Conservation (phyloP, 92 coral and sea anemone genomes). For the Heteractis magnifica region DNA sequence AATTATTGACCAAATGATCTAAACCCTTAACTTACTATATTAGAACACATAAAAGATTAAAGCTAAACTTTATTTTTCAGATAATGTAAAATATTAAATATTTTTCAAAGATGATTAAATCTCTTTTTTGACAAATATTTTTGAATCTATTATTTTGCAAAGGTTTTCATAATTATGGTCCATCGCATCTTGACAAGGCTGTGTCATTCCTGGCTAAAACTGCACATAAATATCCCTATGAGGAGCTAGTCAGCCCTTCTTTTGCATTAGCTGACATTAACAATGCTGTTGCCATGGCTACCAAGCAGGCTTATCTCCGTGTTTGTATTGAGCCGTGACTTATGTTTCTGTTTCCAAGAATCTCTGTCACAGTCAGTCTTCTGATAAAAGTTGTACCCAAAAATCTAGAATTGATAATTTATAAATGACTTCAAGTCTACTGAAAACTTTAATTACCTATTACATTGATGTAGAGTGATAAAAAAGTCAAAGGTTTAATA, state of each 20-base stretch:
- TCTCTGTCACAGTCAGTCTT: not conserved
- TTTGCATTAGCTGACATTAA: constrained; percentile 64
- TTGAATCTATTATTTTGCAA: not conserved
- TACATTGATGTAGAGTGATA: too few relatives aligned
- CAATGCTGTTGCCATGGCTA: constrained; percentile 68
- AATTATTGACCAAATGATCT: not conserved
- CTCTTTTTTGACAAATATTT: not conserved
- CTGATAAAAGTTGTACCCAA: too few relatives aligned
- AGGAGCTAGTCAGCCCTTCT: constrained; percentile 65
- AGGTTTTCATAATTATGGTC: constrained; percentile 95
- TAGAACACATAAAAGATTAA: too few relatives aligned
- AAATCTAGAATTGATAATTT: too few relatives aligned
- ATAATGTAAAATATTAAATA: not conserved
- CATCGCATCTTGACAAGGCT: constrained; percentile 80
- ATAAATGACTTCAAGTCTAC: too few relatives aligned
- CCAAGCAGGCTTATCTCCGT: constrained; percentile 72
- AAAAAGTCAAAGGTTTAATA: too few relatives aligned
- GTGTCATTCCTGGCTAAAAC: constrained; percentile 78
- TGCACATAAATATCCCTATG: constrained; percentile 67
- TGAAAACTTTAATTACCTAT: too few relatives aligned
- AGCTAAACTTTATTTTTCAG: not conserved
- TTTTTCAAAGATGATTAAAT: not conserved
- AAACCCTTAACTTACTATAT: not conserved
- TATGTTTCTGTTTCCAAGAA: not conserved
- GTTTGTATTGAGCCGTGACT: constrained; percentile 74